Evolutionary conservation across 2,888 invertebrate genomes (phyloP), one percentile per base, ranked within the genome.

Genomic region (Elmis aenea): DNA sequence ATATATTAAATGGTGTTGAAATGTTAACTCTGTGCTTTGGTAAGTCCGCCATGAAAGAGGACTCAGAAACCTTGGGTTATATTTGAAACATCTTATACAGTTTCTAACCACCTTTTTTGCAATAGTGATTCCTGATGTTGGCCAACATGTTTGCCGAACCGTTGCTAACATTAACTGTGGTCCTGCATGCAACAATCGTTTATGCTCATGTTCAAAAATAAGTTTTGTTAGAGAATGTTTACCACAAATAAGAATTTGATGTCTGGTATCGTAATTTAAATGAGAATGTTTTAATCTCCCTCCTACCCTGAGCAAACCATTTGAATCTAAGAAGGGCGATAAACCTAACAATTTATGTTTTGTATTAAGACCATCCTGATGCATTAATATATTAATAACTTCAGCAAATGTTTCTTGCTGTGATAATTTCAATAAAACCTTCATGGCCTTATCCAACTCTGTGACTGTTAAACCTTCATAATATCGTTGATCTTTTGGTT

Each of bases 81-180:
- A 5, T n/a, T 35, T 34, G 22, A 38, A 38, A 33, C 54, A 51
- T 6, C 3, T 12, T 1, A 51, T 24, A 12, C 46, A 51, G 9
- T 3, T 11, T 13, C 36, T 26, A 2, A 42, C 29, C 1, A 47
- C 24, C 8, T 39, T 42, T 14, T 33, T 34, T 8, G 33, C 27
- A 13, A 20, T 5, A 15, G 23, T 13, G 9, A 14, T 26, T 9
- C 42, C 39, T 8, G 29, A 20, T 3, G 32, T 35, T 1, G 46
- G 42, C 54, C 56, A 57, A 39, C 35, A 54, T 35, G 34, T 25
- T 22, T 45, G 37, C 15, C 48, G 31, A 9, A 48, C 20, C n/a
- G 9, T 20, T 13, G 18, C n/a, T 12, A 50, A 15, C 15, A 45
- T 23, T 20, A 34, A 12, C 26, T 50, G 46, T n/a, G 44, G 11